Base-by-base conservation (phyloP, 2,113 vertebrate species). In the Scatophagus argus region DNA sequence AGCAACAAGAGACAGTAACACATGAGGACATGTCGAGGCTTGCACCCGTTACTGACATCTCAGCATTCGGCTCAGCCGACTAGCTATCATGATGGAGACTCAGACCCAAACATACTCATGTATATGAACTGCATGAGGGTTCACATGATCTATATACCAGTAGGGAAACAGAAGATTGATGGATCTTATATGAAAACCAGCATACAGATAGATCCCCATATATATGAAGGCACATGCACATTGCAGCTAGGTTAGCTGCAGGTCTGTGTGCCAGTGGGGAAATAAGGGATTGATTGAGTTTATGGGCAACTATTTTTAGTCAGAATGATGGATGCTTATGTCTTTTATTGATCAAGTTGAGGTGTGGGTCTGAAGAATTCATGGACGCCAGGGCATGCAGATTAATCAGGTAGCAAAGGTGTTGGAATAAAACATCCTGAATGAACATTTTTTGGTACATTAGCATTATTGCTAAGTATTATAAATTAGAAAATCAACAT, bases 241-340 rank as follows among this genome's bases (percentile, higher is more conserved):
- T 39, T 55, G 44, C 78, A 79, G 77, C 67, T 16, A 34, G 82
- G 86, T 86, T 89, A 86, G 76, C 51, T 65, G 76, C n/a, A n/a
- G 66, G 82, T 91, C 66, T 78, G 32, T 36, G 52, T 66, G 86
- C 82, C 86, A 70, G 80, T 64, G 74, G 86, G 84, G 87, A 90
- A 88, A 88, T 87, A 89, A 89, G 74, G 65, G 65, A 86, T 77
- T 83, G 88, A 90, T 88, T 91, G 88, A 90, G 88, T 90, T 86
- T 90, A 88, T 77, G 78, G 79, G 85, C 72, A 76, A 79, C 88
- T 93, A 93, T 93, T 91, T 91, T 91, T 92, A 92, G 86, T 86
- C 86, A 78, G 81, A 88, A 77, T 92, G 90, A 93, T 93, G 91
- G 86, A 93, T 93, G 89, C 87, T 91, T 91, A 89, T 91, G 90